Evolutionary conservation across 1,140 invertebrate species (phyloP), one percentile per base, ranked within the genome.

Genomic region (Drosophila sturtevanti): DNA sequence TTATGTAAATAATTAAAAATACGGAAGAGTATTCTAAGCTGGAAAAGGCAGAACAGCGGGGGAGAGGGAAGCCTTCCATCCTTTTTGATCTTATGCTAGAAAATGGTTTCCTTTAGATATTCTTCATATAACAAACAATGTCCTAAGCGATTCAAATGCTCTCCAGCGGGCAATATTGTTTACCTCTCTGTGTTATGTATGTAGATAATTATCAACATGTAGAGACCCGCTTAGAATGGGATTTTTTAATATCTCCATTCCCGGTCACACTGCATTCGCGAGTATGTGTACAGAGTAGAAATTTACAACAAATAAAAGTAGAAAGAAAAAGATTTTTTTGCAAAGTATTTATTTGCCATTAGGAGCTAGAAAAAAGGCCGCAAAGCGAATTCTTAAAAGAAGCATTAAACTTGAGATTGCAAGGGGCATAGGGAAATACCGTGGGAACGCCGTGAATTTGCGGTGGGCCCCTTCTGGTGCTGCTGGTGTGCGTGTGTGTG

Each of bases 271-370:
- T 56, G 54, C 27, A 9, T 67, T 48, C 24, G 48, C 24, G 68
- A 48, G 63, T 75, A 34, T 73, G 72, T 66, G 72, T 56, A 68
- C 68, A 75, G 68, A 65, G 72, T 68, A 66, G 66, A 74, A 75
- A 76, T 68, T 75, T 75, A 56, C 37, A 71, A 71, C 58, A 60
- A 58, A 37, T 56, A 58, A 51, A 74, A 56, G 54, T 48, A 48
- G 41, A 48, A 48, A 48, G 41, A 48, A 48, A 48, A 56, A 18
- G 11, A 18, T 56, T 56, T 56, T 31, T 56, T 56, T 16, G 54
- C 31, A 38, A 66, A 73, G 34, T 16, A 48, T 24, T 12, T 10
- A 10, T 31, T 56, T 14, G n/a, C 9, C n/a, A 34, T 31, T 34
- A 18, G 27, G 14, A 56, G 14, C 24, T 18, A 27, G 14, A 31